A percentile compares a stretch with the other conserved stretches of the same genome.
phyloP scores from a whole-genome alignment of 2,888 invertebrate genomes.

The Amaurobius ferox region DNA sequence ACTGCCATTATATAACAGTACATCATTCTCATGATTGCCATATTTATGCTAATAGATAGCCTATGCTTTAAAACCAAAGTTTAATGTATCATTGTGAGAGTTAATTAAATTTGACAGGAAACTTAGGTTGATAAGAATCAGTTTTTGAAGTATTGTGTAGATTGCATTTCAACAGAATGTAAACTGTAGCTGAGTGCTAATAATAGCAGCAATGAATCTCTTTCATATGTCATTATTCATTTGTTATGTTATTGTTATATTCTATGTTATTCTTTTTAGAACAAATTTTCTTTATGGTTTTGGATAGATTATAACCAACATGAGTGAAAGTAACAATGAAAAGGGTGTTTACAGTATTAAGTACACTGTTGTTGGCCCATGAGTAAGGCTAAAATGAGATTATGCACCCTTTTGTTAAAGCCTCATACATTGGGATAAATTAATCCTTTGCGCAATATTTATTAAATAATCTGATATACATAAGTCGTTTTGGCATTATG shows the following conservation, averaged over 20 bases:
- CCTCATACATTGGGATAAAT: conserved; percentile 28
- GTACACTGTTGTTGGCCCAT: conserved; percentile 42
- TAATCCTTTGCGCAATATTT: conserved; percentile 38
- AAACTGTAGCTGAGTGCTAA: conserved; percentile 51
- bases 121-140: conserved; percentile 52
- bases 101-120: conserved; percentile 30
- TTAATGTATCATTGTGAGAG: conserved; percentile 62
- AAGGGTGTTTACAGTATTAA: conserved; percentile 66
- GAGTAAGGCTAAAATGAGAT: conserved; percentile 37
- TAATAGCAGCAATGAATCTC: conserved; percentile 50
- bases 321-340: conserved; percentile 39
- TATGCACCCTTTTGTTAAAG: conserved; percentile 45
- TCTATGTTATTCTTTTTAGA: conserved; percentile 60
- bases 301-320: conserved; percentile 33
- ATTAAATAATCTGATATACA: conserved; percentile 13
- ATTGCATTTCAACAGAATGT: conserved; percentile 44
- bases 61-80: conserved; percentile 60
- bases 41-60: conserved; percentile 67
- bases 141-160: conserved; percentile 54
- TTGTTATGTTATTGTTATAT: conserved; percentile 48
- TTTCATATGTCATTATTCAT: conserved; percentile 58
- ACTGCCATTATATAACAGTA: conserved; percentile 62
- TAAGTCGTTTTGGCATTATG: conserved; percentile 19
- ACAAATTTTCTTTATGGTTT: conserved; percentile 67
- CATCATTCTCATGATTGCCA: conserved; percentile 65